Conservation (phyloP, 2,797 vertebrate genomes). For the Luscinia luscinia region DNA sequence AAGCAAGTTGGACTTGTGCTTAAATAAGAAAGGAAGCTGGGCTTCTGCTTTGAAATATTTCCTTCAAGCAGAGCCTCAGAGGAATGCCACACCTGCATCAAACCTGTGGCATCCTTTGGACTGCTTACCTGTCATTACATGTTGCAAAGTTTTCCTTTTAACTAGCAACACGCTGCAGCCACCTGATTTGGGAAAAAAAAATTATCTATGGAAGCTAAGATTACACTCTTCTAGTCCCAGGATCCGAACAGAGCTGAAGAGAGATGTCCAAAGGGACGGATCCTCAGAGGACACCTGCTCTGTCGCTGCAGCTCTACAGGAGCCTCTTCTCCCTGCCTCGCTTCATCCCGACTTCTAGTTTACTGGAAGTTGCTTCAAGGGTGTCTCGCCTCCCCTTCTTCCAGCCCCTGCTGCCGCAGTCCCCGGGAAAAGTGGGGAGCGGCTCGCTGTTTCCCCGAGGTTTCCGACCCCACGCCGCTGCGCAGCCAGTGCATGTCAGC, state of each 20-base stretch:
- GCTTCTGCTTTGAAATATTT: neutral
- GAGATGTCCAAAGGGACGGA: accelerated
- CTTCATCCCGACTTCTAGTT: neutral
- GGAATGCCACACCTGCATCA: neutral
- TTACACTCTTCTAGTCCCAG: neutral
- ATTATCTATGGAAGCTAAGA: neutral
- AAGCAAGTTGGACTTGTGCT: neutral
- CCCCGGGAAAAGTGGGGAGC: neutral
- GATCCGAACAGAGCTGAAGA: neutral
- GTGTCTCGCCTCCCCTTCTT: neutral
- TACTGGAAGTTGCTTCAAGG: neutral
- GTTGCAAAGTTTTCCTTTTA: neutral
- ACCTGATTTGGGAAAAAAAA: neutral
- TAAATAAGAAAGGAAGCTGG: neutral
- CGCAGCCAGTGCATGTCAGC: neutral
- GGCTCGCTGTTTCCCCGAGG: neutral
- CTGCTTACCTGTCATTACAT: neutral
- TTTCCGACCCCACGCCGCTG: neutral
- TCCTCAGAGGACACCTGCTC: neutral
- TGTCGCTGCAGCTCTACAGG: too few species aligned
- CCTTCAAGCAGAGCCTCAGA: neutral
- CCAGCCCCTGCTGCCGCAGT: too few species aligned
- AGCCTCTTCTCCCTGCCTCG: neutral
- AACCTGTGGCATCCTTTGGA: neutral
- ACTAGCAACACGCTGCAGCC: neutral